These are phyloP conservation scores for Oopsacas minuta DNA, from an alignment of 37 sponge, comb jelly and placozoan species.

Conservation along the genomic window DNA sequence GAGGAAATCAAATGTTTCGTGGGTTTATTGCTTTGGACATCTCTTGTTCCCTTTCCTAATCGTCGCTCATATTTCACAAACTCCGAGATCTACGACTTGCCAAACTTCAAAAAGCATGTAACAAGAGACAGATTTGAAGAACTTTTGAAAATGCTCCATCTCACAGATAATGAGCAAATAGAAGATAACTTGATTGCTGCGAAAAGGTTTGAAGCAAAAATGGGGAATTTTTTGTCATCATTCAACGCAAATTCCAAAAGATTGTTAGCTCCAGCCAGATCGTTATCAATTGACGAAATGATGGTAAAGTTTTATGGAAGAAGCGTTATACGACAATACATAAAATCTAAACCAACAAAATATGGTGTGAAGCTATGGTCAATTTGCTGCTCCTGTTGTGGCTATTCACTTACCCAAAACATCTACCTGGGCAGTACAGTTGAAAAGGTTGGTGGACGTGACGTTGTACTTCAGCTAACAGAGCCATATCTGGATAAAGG, in stretches of 20 bases:
- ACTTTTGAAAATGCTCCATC: background rate
- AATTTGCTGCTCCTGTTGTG: background rate
- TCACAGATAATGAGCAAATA: background rate
- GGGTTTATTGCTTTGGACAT: background rate
- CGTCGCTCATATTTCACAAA: background rate
- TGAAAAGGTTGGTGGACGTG: background rate
- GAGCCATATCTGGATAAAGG: background rate
- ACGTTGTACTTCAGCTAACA: background rate
- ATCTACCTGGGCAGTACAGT: background rate
- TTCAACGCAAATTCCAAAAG: background rate
- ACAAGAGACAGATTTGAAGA: background rate
- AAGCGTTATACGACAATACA: background rate
- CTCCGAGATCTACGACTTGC: background rate
- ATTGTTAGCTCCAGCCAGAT: background rate
- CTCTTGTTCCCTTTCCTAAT: background rate
- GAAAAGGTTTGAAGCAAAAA: background rate
- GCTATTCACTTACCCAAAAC: background rate
- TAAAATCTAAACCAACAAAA: background rate
- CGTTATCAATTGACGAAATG: background rate
- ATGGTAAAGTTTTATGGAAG: slow-evolving; percentile 16
- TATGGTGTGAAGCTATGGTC: background rate
- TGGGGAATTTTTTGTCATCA: background rate
- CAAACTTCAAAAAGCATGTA: background rate
- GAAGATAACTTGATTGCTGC: background rate
- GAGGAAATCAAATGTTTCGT: background rate